phyloP scores from a whole-genome alignment of 2,888 invertebrate genomes.

The Sicus ferrugineus region DNA sequence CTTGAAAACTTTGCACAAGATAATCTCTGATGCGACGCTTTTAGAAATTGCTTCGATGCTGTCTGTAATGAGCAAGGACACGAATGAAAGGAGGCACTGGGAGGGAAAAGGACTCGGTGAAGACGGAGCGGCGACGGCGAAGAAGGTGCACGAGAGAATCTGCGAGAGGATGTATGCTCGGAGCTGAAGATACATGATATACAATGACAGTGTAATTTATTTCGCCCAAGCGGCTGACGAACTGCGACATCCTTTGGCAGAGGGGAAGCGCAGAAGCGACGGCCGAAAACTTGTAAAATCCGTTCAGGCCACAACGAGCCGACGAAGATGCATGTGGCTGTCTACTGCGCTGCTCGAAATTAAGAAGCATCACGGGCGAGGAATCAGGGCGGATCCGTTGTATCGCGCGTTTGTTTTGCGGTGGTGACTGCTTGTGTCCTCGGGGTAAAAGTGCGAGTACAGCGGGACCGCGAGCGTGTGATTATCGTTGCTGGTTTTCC shows the following conservation, averaged over 20 bases:
- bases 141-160: constrained; percentile 20
- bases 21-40: constrained; percentile 61
- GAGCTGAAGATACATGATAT: constrained; percentile 26
- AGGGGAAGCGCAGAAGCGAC: constrained; percentile 11
- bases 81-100: constrained; percentile 16
- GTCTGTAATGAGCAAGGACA: constrained; percentile 47
- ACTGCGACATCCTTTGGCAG: neutral
- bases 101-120: constrained; percentile 29
- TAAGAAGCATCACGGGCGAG: constrained; percentile 23
- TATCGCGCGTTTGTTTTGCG: neutral
- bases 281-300: neutral
- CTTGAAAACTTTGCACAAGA: constrained; percentile 53
- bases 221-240: constrained; percentile 51
- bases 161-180: neutral
- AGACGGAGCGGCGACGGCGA: constrained; percentile 19
- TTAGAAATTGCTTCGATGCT: constrained; percentile 56
- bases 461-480: constrained; percentile 6
- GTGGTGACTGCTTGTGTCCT: neutral
- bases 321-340: constrained; percentile 17
- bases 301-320: neutral
- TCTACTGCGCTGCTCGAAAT: neutral
- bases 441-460: neutral
- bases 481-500: constrained; percentile 39
- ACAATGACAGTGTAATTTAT: constrained; percentile 63
- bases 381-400: constrained; percentile 11